phyloP scores from a whole-genome alignment of 2,113 vertebrate genomes.

The Tragelaphus scriptus region DNA sequence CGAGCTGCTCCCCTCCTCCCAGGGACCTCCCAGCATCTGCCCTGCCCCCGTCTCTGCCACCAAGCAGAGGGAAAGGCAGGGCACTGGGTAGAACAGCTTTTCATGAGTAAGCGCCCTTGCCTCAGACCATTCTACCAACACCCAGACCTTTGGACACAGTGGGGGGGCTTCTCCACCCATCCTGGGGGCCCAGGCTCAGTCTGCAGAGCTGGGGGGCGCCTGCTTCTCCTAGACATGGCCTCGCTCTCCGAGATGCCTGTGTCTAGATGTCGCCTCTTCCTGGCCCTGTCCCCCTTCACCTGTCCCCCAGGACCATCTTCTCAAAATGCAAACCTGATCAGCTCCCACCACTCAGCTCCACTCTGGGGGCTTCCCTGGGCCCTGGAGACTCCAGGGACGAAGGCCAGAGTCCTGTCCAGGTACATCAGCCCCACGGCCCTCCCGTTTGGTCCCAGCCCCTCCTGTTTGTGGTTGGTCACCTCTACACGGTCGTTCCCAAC shows the following conservation, averaged over 20 bases:
- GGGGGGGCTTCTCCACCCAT: background rate
- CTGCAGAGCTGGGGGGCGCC: rapidly evolving
- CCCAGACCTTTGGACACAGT: background rate
- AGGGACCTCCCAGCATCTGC: background rate
- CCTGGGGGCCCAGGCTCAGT: background rate
- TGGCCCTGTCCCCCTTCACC: background rate
- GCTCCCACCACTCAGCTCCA: background rate
- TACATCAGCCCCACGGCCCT: background rate
- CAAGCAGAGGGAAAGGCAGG: background rate
- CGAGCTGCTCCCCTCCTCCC: background rate
- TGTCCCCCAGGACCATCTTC: background rate
- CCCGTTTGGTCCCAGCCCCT: rapidly evolving
- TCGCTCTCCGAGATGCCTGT: rapidly evolving
- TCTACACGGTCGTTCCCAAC: background rate
- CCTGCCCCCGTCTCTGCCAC: background rate
- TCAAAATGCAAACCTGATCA: background rate
- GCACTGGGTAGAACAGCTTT: background rate
- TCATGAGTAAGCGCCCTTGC: background rate
- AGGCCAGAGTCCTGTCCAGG: too few species aligned
- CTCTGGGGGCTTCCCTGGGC: background rate
- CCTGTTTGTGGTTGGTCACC: background rate
- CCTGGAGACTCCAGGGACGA: background rate
- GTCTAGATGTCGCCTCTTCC: background rate
- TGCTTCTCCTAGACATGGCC: too few species aligned
- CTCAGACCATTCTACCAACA: background rate